Conservation (phyloP, 2,888 invertebrate genomes). For the Dusona sp. region DNA sequence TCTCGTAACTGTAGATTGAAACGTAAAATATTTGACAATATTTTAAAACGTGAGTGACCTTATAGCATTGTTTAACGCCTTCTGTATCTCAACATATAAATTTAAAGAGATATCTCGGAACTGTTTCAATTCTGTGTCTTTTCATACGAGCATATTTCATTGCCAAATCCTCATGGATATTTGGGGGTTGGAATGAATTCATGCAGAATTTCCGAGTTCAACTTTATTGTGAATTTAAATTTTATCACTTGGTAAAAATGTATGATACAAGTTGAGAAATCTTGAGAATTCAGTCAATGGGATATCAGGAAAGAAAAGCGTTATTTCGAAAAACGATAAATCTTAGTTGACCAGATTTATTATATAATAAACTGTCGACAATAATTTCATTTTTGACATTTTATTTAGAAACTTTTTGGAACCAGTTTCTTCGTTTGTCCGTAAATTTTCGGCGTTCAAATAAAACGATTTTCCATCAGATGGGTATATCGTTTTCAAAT, state of each 20-base stretch:
- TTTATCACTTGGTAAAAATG: neutral
- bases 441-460: neutral
- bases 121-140: neutral
- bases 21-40: neutral
- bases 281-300: neutral
- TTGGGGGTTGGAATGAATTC: conserved; percentile 7
- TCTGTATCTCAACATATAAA: conserved; percentile 5
- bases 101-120: conserved; percentile 11
- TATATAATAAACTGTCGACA: neutral
- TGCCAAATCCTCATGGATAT: conserved; percentile 11
- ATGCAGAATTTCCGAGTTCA: conserved; percentile 5
- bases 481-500: neutral
- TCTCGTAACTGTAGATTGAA: neutral
- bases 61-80: conserved; percentile 10
- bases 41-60: neutral
- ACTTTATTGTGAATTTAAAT: neutral
- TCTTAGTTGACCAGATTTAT: neutral
- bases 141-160: neutral
- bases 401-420: neutral
- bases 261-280: neutral
- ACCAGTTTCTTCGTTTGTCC: neutral
- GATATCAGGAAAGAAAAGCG: neutral
- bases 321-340: conserved; percentile 25
- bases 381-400: neutral
- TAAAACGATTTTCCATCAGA: neutral